phyloP scores from a whole-genome alignment of 2,113 vertebrate genomes.

The Sapajus apella region DNA sequence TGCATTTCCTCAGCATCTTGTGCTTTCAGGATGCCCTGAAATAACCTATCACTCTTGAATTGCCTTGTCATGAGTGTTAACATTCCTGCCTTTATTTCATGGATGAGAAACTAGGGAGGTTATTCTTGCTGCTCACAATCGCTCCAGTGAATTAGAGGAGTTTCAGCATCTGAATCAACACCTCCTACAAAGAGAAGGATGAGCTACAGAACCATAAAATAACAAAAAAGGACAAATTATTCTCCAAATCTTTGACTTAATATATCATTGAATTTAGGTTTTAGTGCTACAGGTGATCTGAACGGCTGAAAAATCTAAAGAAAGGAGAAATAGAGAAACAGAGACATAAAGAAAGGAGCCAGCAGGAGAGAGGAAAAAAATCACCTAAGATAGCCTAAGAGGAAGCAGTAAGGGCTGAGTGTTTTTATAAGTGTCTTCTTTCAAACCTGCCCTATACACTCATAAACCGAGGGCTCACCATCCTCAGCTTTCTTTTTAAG shows the following conservation, averaged over 20 bases:
- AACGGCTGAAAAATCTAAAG: background rate
- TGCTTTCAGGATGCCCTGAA: background rate
- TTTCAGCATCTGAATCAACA: background rate
- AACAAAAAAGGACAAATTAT: background rate
- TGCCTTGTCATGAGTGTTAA: background rate
- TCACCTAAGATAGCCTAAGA: background rate
- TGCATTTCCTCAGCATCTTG: background rate
- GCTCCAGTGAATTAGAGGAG: background rate
- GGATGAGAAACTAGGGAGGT: constrained; percentile 5
- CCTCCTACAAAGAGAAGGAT: background rate
- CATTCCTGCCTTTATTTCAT: constrained; percentile 50
- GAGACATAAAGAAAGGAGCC: background rate
- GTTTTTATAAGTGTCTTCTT: background rate
- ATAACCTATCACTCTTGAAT: background rate
- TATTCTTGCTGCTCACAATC: background rate
- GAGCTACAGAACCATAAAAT: background rate
- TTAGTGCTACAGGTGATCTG: background rate
- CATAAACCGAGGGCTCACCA: background rate
- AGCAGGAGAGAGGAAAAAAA: background rate
- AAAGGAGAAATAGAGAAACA: background rate
- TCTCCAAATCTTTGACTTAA: background rate
- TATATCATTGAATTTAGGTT: background rate
- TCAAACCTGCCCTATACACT: background rate
- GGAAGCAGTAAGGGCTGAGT: background rate
- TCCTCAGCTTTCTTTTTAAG: background rate